Conservation (phyloP, 2,888 invertebrate species). For the Sepiola atlantica region DNA sequence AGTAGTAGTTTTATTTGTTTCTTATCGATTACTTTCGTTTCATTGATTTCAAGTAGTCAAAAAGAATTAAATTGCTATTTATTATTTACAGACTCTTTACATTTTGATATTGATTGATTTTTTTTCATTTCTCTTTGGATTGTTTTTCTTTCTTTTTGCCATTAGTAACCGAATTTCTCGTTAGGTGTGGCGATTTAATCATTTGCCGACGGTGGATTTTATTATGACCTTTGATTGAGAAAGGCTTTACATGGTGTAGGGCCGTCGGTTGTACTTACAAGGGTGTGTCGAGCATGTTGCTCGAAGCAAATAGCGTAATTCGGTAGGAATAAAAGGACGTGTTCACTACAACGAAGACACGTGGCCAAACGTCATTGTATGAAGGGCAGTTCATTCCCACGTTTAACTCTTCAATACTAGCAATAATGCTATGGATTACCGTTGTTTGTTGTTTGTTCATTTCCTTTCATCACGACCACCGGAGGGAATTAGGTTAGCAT, state of each 20-base stretch:
- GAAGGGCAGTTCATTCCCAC: not conserved
- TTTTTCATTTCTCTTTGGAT: no score
- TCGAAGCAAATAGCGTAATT: not conserved
- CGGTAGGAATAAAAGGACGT: not conserved
- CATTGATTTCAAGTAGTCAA: no score
- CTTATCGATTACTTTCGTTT: no score
- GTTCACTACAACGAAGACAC: slow-evolving; percentile 19
- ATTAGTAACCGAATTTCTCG: not conserved
- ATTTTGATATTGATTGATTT: not conserved
- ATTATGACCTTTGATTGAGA: not conserved
- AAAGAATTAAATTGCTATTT: no score
- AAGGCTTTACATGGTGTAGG: not conserved
- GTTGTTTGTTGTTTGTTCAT: not conserved
- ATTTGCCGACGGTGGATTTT: not conserved
- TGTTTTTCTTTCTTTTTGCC: no score
- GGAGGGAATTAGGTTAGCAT: not conserved
- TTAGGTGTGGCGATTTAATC: not conserved
- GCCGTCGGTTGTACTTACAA: not conserved
- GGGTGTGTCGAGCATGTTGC: not conserved
- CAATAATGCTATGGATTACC: not conserved
- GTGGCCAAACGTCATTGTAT: not conserved
- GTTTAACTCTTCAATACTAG: not conserved
- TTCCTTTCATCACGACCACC: not conserved
- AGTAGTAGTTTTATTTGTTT: no score
- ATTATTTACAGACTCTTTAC: not conserved